These are phyloP conservation scores for Polyommatus iphigenia DNA, from an alignment of 2,888 invertebrate species.

Conservation along the genomic window DNA sequence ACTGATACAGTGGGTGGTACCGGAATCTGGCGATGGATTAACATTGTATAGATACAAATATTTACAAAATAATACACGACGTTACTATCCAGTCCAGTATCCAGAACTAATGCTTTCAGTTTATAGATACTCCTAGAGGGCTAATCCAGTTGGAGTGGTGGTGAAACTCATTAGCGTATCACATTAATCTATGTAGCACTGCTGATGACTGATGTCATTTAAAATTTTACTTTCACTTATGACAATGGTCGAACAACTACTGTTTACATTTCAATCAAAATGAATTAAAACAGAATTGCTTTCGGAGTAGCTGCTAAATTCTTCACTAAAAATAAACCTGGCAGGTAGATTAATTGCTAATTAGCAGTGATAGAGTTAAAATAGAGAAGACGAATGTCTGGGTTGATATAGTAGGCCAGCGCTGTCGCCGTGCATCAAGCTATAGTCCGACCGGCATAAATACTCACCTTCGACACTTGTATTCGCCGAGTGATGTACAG, in stretches of 20 bases:
- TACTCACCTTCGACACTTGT: slow-evolving; percentile 7
- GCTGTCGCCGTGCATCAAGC: not conserved
- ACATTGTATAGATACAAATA: not conserved
- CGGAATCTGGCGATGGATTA: not conserved
- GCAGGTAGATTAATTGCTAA: not conserved
- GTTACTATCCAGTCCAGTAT: not conserved
- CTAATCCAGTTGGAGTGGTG: not conserved
- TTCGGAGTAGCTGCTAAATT: not conserved
- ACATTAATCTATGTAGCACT: not conserved
- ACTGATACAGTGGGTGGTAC: not conserved
- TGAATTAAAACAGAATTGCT: not conserved
- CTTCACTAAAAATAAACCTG: not conserved
- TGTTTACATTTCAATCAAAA: not conserved
- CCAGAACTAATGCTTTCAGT: not conserved
- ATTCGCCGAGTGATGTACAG: slow-evolving; percentile 11
- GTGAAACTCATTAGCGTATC: not conserved
- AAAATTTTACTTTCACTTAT: no score
- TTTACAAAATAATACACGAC: not conserved
- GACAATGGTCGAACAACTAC: no score
- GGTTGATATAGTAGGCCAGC: not conserved
- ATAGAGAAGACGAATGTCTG: not conserved
- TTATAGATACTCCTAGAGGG: not conserved
- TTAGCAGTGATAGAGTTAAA: not conserved
- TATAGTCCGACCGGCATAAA: not conserved
- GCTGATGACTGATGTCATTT: no score